A percentile compares a stretch with the other conserved stretches of the same genome.
These are phyloP conservation scores for Polypterus bichir DNA, from an alignment of 2,113 vertebrate species.

Conservation along the genomic window DNA sequence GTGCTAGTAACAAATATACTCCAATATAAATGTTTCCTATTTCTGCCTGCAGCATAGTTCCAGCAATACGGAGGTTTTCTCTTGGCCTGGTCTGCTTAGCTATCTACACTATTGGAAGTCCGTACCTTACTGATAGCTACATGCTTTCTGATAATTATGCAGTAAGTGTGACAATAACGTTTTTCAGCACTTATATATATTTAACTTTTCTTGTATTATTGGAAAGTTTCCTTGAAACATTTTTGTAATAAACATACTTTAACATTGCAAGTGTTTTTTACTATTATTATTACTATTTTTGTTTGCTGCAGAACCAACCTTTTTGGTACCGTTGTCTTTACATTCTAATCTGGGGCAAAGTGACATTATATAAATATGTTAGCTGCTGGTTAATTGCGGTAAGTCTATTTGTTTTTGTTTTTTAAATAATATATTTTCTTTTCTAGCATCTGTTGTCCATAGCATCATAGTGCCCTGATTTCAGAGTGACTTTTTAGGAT, in stretches of 20 bases:
- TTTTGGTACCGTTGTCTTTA: slow-evolving; percentile 91
- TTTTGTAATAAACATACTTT: too few species aligned
- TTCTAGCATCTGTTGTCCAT: too few species aligned
- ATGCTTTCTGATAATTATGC: slow-evolving; percentile 71
- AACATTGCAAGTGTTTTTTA: too few species aligned
- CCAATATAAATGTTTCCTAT: too few species aligned
- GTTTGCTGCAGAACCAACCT: slow-evolving; percentile 52
- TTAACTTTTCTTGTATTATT: not conserved
- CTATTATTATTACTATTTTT: slow-evolving; percentile 6
- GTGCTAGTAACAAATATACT: too few species aligned
- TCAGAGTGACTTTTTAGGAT: too few species aligned
- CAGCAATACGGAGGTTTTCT: slow-evolving; percentile 72
- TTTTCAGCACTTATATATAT: not conserved
- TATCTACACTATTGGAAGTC: slow-evolving; percentile 65
- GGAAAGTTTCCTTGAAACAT: too few species aligned
- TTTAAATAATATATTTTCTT: too few species aligned
- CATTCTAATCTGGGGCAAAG: slow-evolving; percentile 83
- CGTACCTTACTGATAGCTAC: slow-evolving; percentile 69
- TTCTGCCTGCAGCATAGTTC: slow-evolving; percentile 48
- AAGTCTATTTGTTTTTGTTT: slow-evolving; percentile 36
- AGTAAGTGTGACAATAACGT: slow-evolving; percentile 46
- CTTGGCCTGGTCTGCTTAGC: slow-evolving; percentile 72
- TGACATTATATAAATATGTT: slow-evolving; percentile 89
- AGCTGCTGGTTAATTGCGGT: slow-evolving; percentile 95
- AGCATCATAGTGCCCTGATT: too few species aligned